phyloP scores from a whole-genome alignment of 2,797 vertebrate genomes.

The Pipistrellus pipistrellus region DNA sequence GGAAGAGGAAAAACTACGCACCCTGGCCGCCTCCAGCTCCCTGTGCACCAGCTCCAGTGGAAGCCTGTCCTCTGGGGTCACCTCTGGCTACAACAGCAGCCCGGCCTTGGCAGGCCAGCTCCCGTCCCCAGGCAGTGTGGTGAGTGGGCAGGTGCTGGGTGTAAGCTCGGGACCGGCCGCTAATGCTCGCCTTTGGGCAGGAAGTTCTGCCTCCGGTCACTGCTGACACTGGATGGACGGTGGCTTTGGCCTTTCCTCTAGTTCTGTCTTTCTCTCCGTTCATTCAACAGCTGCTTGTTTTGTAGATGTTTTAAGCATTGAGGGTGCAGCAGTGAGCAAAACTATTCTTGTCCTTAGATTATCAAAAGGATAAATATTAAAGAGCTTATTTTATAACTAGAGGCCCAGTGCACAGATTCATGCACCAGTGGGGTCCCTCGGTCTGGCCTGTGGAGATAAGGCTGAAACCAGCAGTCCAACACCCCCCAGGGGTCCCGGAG shows the following conservation, averaged over 20 bases:
- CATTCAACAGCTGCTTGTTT: background rate
- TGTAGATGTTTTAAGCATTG: background rate
- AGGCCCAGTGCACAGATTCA: no score
- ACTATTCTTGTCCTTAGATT: conserved; percentile 7
- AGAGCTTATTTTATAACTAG: conserved; percentile 14
- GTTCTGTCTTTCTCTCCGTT: background rate
- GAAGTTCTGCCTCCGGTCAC: background rate
- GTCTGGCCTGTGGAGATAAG: no score
- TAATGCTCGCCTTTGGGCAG: background rate
- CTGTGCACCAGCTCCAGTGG: conserved; percentile 93
- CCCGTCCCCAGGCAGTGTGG: conserved; percentile 82
- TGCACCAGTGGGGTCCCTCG: no score
- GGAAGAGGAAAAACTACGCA: conserved; percentile 94
- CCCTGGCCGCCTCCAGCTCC: conserved; percentile 93
- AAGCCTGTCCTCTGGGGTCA: conserved; percentile 96
- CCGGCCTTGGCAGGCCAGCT: conserved; percentile 81
- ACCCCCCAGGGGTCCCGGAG: no score
- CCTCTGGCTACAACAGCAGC: conserved; percentile 97
- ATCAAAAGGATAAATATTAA: background rate
- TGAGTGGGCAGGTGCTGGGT: conserved; percentile 72
- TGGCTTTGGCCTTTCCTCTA: background rate
- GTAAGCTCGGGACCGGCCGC: accelerated
- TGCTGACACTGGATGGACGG: background rate
- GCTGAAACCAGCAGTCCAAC: no score
- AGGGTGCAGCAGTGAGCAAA: background rate